A percentile compares a stretch with the other conserved stretches of the same genome.
These are phyloP conservation scores for Atta texana DNA, from an alignment of 1,140 invertebrate species.

Conservation along the genomic window DNA sequence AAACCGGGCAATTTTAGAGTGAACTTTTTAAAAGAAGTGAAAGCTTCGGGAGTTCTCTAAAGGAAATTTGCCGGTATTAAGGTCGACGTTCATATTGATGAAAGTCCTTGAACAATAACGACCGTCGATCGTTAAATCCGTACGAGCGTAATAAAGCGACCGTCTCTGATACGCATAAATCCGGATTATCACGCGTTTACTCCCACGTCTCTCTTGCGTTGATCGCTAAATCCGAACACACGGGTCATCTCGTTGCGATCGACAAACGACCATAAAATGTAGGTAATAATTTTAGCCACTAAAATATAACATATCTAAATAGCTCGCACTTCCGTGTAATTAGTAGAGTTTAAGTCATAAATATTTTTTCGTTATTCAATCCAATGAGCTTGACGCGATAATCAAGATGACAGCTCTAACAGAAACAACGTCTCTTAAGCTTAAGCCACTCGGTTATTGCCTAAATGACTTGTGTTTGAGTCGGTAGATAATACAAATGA, in stretches of 20 bases:
- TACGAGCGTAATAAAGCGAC: conserved; percentile 51
- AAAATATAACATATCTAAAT: neutral
- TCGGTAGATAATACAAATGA: conserved; percentile 51
- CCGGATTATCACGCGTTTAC: conserved; percentile 33
- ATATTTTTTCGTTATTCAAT: conserved; percentile 19
- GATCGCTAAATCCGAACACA: conserved; percentile 31
- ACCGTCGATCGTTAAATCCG: conserved; percentile 66
- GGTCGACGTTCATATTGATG: conserved; percentile 63
- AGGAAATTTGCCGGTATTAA: conserved; percentile 60
- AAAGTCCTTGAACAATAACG: conserved; percentile 67
- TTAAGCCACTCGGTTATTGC: conserved; percentile 29
- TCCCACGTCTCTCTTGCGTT: conserved; percentile 11
- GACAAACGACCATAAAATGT: neutral
- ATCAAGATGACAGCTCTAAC: conserved; percentile 33
- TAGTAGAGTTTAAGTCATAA: neutral
- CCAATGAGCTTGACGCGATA: conserved; percentile 28
- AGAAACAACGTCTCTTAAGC: conserved; percentile 29
- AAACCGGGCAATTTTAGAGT: conserved; percentile 1
- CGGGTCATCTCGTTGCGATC: neutral
- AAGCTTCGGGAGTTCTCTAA: neutral
- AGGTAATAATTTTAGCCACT: neutral
- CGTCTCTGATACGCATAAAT: conserved; percentile 48
- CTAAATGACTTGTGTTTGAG: conserved; percentile 26
- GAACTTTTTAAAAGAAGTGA: conserved; percentile 11
- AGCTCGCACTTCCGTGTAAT: neutral